Evolutionary conservation across 2,113 vertebrate genomes (phyloP).

Genomic region (Diglossa brunneiventris): DNA sequence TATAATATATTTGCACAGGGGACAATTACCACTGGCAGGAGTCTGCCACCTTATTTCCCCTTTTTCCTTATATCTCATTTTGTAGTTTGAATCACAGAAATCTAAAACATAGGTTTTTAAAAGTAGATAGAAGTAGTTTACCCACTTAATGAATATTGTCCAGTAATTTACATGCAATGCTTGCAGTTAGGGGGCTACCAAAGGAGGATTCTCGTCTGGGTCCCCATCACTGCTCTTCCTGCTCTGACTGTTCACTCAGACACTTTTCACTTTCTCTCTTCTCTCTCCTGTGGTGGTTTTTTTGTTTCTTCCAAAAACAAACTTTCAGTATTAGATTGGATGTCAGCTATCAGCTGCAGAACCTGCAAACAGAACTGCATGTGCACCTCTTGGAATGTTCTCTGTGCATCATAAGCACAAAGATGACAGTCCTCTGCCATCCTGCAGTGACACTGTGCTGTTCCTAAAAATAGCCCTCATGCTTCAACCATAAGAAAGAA

Average conservation of each 20-base stretch:
- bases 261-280: not conserved
- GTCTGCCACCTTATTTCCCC: not conserved
- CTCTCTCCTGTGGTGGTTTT: rapidly evolving
- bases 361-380: not conserved
- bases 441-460: not conserved
- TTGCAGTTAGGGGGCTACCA: not conserved
- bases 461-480: not conserved
- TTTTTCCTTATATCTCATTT: not conserved
- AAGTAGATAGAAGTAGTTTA: not conserved
- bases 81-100: not conserved
- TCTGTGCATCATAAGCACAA: not conserved
- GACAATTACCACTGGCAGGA: not conserved
- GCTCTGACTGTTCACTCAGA: not conserved
- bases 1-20: not conserved
- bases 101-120: not conserved
- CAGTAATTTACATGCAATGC: not conserved
- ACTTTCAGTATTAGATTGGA: not conserved
- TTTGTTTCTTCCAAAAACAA: not conserved
- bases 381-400: not conserved
- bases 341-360: not conserved
- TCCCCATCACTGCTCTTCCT: not conserved
- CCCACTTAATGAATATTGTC: not conserved
- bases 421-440: not conserved
- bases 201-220: not conserved
- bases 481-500: not conserved